Base-by-base conservation (phyloP, 2,888 invertebrate species). In the Philhelius pedissequus region DNA sequence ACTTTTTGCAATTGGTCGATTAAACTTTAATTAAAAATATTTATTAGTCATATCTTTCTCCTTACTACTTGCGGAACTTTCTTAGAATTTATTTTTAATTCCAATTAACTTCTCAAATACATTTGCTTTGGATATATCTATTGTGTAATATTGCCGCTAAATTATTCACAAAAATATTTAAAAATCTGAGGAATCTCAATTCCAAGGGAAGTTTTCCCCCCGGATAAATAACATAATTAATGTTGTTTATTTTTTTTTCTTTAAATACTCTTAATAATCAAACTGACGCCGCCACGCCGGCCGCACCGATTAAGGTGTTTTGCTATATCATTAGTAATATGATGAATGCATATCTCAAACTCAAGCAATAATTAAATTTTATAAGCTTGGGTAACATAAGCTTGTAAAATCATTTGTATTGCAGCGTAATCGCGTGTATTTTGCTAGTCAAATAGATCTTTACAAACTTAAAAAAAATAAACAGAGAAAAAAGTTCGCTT, bases 401-500 rank as follows among this genome's bases (percentile, higher is more conserved):
- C 35, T 30, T n/a, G 11, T 38, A 69, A 70, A 0, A 40, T 69
- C 40, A 56, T 62, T 83, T 70, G 27, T 64, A 20, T 50, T 74
- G 74, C 35, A 50, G 64, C 64, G 38, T 56, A 62, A 50, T 74
- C 69, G 83, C 83, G 78, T 79, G 74, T 83, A 30, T 43, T 52
- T 62, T 35, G 52, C 54, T 77, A 68, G 60, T 56, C 83, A 74
- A 74, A 69, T 56, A 79, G 69, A 64, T 83, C 71, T 69, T 73
- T 35, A 20, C 18, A 40, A 20, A 48, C 27, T 4, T 35, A 43
- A 43, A 50, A 25, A 40, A 40, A 7, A 48, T 9, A 45, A 9
- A 32, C 15, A 54, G 1, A 30, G 22, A 78, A 62, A n/a, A 70
- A 68, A 64, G 64, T 70, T 79, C 43, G 64, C 64, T 30, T 20